phyloP scores from a whole-genome alignment of 1,140 invertebrate genomes.

The Euglossa dilemma region DNA sequence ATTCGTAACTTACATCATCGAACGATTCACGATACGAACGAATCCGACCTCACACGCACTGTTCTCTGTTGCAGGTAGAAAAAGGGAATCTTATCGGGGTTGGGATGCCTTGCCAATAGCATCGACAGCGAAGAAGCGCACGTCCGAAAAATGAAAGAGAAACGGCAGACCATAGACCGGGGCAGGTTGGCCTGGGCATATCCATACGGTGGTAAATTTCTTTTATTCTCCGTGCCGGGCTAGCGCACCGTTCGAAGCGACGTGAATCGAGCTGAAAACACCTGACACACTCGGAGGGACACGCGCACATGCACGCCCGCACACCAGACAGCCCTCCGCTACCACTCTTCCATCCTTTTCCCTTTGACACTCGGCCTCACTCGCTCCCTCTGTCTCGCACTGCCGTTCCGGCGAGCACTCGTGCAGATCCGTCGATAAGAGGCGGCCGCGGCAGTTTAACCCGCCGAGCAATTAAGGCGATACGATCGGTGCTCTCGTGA shows the following conservation, averaged over 20 bases:
- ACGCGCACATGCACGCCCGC: conserved; percentile 10
- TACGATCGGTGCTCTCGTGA: conserved; percentile 75
- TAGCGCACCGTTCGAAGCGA: conserved; percentile 51
- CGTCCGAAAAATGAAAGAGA: conserved; percentile 11
- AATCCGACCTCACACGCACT: too few relatives aligned
- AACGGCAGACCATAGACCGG: not conserved
- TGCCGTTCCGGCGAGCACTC: conserved; percentile 54
- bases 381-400: not conserved
- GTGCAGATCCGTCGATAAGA: conserved; percentile 76
- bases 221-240: conserved; percentile 59
- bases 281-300: conserved; percentile 64
- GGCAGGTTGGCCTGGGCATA: not conserved
- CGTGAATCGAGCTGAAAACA: conserved; percentile 69
- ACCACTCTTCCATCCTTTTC: not conserved
- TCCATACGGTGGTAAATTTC: conserved; percentile 55
- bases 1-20: too few relatives aligned
- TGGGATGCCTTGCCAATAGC: not conserved
- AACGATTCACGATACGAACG: not conserved
- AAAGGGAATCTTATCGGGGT: not conserved
- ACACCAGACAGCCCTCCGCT: conserved; percentile 5
- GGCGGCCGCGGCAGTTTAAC: conserved; percentile 77
- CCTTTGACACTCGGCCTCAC: not conserved
- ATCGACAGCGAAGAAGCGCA: not conserved
- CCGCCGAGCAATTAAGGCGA: conserved; percentile 79
- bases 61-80: not conserved